These are phyloP conservation scores for Dufourea novaeangliae DNA, from an alignment of 1,140 invertebrate species.

Conservation along the genomic window DNA sequence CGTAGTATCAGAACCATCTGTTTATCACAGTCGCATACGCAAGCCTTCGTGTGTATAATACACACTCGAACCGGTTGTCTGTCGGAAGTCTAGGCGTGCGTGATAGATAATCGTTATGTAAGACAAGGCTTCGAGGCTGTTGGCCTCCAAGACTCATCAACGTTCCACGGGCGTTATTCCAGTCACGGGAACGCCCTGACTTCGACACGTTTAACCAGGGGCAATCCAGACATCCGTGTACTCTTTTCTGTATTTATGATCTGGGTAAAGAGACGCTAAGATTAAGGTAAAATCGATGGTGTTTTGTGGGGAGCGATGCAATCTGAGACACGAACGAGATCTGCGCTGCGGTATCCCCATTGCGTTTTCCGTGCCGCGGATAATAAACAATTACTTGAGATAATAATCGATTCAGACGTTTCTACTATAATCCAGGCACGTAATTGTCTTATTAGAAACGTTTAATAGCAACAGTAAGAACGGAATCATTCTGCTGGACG, in stretches of 20 bases:
- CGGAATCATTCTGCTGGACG: too few relatives aligned
- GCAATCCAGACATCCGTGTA: background rate
- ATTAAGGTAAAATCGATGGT: conserved; percentile 33
- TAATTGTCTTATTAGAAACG: conserved; percentile 23
- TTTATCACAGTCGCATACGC: background rate
- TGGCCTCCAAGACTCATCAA: conserved; percentile 39
- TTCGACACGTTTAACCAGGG: background rate
- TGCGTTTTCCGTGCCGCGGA: conserved; percentile 11
- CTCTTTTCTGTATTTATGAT: conserved; percentile 39
- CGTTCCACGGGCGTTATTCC: background rate
- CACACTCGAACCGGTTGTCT: conserved; percentile 40
- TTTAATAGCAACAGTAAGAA: too few relatives aligned
- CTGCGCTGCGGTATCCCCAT: background rate
- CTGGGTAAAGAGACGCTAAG: conserved; percentile 40
- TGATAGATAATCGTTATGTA: conserved; percentile 68
- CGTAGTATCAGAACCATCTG: background rate
- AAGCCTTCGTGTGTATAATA: background rate
- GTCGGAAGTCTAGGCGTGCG: conserved; percentile 63
- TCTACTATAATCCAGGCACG: background rate
- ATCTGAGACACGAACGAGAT: background rate
- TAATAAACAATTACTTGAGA: conserved; percentile 17
- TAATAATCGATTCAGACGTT: background rate
- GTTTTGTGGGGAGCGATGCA: background rate
- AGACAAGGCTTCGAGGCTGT: conserved; percentile 58
- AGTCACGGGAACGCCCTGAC: conserved; percentile 4